Evolutionary conservation across 2,888 invertebrate genomes (phyloP), one percentile per base, ranked within the genome.

Genomic region (Drosophila cognata): DNA sequence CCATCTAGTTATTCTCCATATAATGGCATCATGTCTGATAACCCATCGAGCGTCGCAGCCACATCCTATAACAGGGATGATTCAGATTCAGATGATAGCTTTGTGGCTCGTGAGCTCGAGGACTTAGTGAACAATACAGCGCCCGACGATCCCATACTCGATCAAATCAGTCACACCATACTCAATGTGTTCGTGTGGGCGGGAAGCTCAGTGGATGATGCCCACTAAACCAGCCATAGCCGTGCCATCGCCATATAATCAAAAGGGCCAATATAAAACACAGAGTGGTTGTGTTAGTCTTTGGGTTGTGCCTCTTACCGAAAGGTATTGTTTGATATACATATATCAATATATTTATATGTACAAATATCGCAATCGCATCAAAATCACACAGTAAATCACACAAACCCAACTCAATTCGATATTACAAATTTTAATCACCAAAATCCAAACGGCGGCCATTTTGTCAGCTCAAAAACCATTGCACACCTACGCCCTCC

Each of bases 31-130:
- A 71, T 68, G 70, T 58, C 43, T 55, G 69, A 58, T 65, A 78
- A 75, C 69, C 64, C 73, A 64, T 65, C 64, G 61, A 82, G 80
- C 71, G 77, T 75, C 56, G 64, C 71, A 62, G 66, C 75, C 53
- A 71, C 72, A 69, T 70, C 16, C 62, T 29, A 29, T 71, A 65
- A 53, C 59, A 71, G 51, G 69, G 81, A 87, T 63, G 88, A 89
- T 71, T 88, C 83, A 66, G 89, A 89, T 84, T 86, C 87, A 62
- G 87, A 88, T 76, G 82, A 73, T 82, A 75, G 71, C 67, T 46
- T 31, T 55, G 64, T 76, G 72, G 81, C 78, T 25, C 70, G 75
- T 57, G 82, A 55, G 43, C 60, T 87, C 28, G 71, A 70, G 63
- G 62, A 59, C 52, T 68, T 65, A 64, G 60, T 87, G 56, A 68